Evolutionary conservation across 2,888 invertebrate genomes (phyloP), one percentile per base, ranked within the genome.

Genomic region (Lydus trimaculatus): DNA sequence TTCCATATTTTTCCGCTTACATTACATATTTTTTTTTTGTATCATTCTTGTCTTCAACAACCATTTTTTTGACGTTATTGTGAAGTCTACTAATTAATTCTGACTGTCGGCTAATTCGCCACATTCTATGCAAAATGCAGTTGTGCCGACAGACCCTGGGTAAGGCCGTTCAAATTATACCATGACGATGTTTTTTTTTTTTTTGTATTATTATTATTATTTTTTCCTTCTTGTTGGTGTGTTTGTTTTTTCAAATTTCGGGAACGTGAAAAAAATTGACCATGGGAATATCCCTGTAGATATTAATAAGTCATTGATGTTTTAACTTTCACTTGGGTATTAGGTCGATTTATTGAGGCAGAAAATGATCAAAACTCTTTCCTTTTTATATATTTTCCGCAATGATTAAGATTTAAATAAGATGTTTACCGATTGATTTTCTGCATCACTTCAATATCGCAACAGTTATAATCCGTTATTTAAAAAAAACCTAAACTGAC

Each of bases 401-500:
- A n/a, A n/a, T n/a, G n/a, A n/a, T n/a, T n/a, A n/a, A n/a, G n/a
- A n/a, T n/a, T n/a, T n/a, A n/a, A n/a, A n/a, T n/a, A n/a, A n/a
- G 25, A 31, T n/a, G 58, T 17, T 31, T 33, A 8, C 3, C 7
- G 8, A 31, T n/a, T n/a, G n/a, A n/a, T n/a, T n/a, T n/a, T n/a
- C n/a, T n/a, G n/a, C n/a, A n/a, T n/a, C n/a, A n/a, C n/a, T n/a
- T n/a, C n/a, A n/a, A n/a, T n/a, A n/a, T 31, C 20, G 20, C 1
- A 15, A 9, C 59, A 31, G 8, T 20, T 59, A 20, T 11, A 64
- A 69, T 61, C 58, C 64, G 17, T 61, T 52, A 61, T 15, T 39
- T 60, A 59, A 36, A n/a, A 25, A n/a, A 31, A n/a, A n/a, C n/a
- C 23, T 39, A 63, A 61, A 66, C 72, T 74, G 48, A 72, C 69